Conservation (phyloP, 1,140 invertebrate genomes). For the Tribolium castaneum region DNA sequence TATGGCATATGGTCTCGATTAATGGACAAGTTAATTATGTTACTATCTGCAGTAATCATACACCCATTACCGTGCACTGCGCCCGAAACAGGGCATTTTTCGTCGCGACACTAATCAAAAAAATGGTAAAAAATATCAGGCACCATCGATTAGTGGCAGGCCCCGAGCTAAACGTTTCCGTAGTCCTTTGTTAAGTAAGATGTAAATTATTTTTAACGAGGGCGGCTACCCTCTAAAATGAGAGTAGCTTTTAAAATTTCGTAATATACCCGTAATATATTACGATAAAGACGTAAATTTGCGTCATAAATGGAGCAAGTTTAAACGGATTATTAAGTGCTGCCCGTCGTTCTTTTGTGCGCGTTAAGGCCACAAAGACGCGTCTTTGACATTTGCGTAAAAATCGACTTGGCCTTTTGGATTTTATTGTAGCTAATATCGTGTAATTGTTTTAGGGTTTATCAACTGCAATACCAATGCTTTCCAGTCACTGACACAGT, state of each 20-base stretch:
- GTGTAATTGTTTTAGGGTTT: slow-evolving; percentile 62
- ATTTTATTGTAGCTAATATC: slow-evolving; percentile 3
- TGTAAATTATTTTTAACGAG: slow-evolving; percentile 29
- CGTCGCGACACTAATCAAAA: not conserved
- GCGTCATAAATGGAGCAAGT: slow-evolving; percentile 2
- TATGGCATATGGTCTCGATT: not conserved
- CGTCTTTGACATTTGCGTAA: not conserved
- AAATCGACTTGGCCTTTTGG: not conserved
- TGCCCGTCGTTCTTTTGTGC: not conserved
- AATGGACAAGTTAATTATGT: not conserved
- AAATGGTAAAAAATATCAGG: slow-evolving; percentile 11
- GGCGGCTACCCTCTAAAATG: not conserved
- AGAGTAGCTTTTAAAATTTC: slow-evolving; percentile 32
- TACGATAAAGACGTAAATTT: slow-evolving; percentile 3
- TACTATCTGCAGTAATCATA: not conserved
- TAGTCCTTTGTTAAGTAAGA: slow-evolving; percentile 1
- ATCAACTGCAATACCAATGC: slow-evolving; percentile 63
- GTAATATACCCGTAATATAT: slow-evolving; percentile 2
- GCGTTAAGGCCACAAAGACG: not conserved
- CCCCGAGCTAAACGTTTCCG: not conserved
- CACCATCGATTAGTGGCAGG: slow-evolving; percentile 4
- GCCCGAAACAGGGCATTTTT: not conserved
- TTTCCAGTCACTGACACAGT: slow-evolving; percentile 58
- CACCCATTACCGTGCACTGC: not conserved
- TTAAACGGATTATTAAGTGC: slow-evolving; percentile 1